Evolutionary conservation across 2,113 vertebrate genomes (phyloP), one percentile per base, ranked within the genome.

Genomic region (Cygnus atratus): DNA sequence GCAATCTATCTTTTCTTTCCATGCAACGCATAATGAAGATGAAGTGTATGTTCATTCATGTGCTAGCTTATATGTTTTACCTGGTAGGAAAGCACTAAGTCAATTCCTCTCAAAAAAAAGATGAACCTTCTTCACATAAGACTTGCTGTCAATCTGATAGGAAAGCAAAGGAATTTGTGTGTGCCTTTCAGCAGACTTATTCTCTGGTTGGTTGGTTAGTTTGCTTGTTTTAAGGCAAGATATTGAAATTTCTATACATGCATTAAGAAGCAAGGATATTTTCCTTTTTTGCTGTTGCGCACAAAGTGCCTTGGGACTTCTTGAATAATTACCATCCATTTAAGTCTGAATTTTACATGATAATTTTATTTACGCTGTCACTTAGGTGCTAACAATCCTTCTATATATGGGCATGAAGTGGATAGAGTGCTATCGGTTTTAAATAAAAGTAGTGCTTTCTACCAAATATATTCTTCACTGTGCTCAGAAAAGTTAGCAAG

Each of bases 301-400:
- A 54, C 48, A 37, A 41, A 87, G 19, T 91, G 70, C 74, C 33
- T 41, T 79, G 66, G 24, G 78, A 88, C 3, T 1, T 67, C 19
- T 77, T 63, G 46, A 62, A 74, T 84, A 95, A 91, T 92, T 93
- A 68, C 16, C 11, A 67, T 77, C 65, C 13, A 43, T 71, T 92
- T 88, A 84, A 78, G 63, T 75, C 20, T 74, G 72, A 92, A 65
- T 86, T 84, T 74, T 94, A 78, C 17, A n/a, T 44, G 54, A 65
- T 61, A 66, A 72, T 91, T 90, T 90, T 95, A 71, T 92, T 90
- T 94, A 46, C 26, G 59, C 37, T 96, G 16, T 90, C 61, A 70
- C 43, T 92, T 73, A 62, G 12, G 21, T 85, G 35, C 67, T 95
- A 88, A 85, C 55, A 85, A 19, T 58, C 50, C 35, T 90, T 37